Evolutionary conservation across 2,113 vertebrate genomes (phyloP), one percentile per base, ranked within the genome.

Genomic region (Eretmochelys imbricata): DNA sequence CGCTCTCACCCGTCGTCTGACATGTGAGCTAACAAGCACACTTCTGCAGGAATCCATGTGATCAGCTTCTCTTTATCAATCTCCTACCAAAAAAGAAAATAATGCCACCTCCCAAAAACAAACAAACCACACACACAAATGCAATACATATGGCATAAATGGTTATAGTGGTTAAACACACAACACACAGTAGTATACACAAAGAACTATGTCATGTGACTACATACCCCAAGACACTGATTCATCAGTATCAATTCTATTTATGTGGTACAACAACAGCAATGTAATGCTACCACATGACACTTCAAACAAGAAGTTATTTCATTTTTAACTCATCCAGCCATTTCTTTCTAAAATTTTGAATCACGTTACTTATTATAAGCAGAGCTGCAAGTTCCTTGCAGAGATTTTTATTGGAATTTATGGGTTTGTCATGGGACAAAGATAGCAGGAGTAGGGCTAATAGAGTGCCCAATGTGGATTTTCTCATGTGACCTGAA

Each of bases 211-310:
- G 24, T 38, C 38, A 90, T 88, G 53, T 85, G 50, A 84, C 13
- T 83, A 57, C 48, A 91, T n/a, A 35, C 55, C 79, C 88, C 84
- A 87, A 85, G 83, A 2, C 65, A 90, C 57, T 89, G 72, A 91
- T 46, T 95, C 88, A 85, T 53, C 62, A 85, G 27, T 29, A 89
- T 83, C n/a, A 90, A 9, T 92, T 95, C 65, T 87, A 35, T 90
- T 95, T 76, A 89, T 19, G 20, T 19, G 29, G 3, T 59, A 31
- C 81, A 84, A 89, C 42, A 84, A n/a, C 24, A 91, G 11, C 48
- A 84, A 14, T 54, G 53, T 80, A 82, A 54, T 83, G 51, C 50
- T 4, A 94, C 5, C 16, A 38, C 31, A 29, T 72, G 78, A 82
- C 89, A 57, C 54, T 86, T 95, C 38, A 90, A 42, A 16, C 76